These are phyloP conservation scores for Hypotaenidia okinawae DNA, from an alignment of 2,797 vertebrate species.

Conservation along the genomic window DNA sequence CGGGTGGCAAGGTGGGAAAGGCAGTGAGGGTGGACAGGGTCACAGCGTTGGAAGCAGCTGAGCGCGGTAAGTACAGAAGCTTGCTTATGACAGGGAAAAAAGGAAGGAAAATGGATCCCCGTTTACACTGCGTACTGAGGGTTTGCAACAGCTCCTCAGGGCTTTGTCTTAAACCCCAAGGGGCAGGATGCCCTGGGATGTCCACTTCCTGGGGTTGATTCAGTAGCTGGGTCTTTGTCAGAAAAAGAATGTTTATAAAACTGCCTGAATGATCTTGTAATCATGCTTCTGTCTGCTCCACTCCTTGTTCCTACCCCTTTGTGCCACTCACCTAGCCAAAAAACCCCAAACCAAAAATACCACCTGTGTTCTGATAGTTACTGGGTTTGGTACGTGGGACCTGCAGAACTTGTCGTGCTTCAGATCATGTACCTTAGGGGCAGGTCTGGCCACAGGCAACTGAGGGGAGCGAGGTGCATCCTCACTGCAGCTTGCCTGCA, in stretches of 20 bases:
- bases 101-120: neutral
- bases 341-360: neutral
- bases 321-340: neutral
- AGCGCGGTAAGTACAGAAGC: accelerated
- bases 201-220: neutral
- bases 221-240: neutral
- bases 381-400: neutral
- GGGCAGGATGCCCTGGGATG: neutral
- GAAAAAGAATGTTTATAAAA: neutral
- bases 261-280: neutral
- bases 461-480: neutral
- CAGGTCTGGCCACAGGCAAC: neutral
- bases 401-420: neutral
- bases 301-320: neutral
- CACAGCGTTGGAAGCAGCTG: neutral
- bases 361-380: neutral
- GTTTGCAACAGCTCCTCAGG: neutral
- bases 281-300: neutral
- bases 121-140: accelerated
- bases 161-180: neutral
- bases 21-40: neutral
- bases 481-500: accelerated
- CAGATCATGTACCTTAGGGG: neutral
- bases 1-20: neutral
- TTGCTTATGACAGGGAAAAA: neutral